Conservation (phyloP, 2,113 vertebrate species). For the Cisticola juncidis region DNA sequence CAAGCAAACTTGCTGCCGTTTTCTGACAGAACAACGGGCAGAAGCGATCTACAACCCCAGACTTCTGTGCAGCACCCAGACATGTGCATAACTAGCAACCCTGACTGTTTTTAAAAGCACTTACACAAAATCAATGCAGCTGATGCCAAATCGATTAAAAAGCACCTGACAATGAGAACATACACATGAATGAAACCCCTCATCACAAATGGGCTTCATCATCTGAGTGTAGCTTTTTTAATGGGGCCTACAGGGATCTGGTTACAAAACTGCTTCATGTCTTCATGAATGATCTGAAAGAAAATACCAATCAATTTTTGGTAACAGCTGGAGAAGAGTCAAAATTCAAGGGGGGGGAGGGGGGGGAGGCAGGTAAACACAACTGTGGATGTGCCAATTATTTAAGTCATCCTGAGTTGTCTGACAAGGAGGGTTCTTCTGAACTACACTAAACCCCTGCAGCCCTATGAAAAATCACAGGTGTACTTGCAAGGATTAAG, state of each 20-base stretch:
- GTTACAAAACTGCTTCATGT: neutral
- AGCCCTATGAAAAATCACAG: neutral
- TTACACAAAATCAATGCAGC: conserved; percentile 29
- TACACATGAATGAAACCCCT: neutral
- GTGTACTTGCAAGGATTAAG: neutral
- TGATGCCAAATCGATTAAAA: neutral
- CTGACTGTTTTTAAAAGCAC: neutral
- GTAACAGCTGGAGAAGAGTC: neutral
- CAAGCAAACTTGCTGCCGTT: neutral
- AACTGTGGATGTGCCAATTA: neutral
- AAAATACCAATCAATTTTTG: neutral
- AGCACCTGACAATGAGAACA: neutral
- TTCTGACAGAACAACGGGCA: neutral
- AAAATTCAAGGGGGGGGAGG: neutral
- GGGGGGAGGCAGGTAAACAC: neutral
- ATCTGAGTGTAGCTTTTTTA: neutral
- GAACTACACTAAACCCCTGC: neutral
- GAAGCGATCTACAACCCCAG: neutral
- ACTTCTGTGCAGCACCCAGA: neutral
- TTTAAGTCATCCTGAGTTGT: neutral
- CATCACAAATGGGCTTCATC: neutral
- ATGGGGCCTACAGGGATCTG: neutral
- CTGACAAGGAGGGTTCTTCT: neutral
- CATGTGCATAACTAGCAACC: rapidly evolving
- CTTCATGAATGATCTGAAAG: neutral